These are phyloP conservation scores for Charina bottae DNA, from an alignment of 2,113 vertebrate species.

Conservation along the genomic window DNA sequence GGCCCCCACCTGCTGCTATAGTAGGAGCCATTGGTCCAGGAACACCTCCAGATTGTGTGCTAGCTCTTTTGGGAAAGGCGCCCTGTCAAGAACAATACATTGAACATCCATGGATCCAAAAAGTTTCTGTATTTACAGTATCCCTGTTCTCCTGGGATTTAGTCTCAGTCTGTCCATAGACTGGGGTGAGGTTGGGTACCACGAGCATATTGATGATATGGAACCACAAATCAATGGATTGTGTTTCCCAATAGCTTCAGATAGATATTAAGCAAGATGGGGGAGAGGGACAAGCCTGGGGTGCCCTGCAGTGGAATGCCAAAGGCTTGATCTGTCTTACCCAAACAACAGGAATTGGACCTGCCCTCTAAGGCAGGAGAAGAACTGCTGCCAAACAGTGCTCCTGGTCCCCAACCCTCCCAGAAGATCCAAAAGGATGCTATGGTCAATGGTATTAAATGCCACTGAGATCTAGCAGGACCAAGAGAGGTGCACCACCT, in stretches of 20 bases:
- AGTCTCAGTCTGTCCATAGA: not conserved
- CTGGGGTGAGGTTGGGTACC: not conserved
- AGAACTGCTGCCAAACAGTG: not conserved
- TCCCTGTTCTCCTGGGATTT: not conserved
- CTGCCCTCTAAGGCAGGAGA: not conserved
- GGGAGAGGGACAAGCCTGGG: not conserved
- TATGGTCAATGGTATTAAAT: not conserved
- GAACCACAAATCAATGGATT: not conserved
- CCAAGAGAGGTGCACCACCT: not conserved
- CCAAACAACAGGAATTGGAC: not conserved
- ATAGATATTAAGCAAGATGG: not conserved
- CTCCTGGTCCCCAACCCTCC: not conserved
- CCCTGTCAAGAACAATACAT: not conserved
- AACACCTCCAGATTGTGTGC: not conserved
- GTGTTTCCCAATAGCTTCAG: not conserved
- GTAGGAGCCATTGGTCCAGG: not conserved
- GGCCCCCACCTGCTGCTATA: not conserved
- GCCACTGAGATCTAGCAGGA: not conserved
- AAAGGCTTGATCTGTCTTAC: not conserved
- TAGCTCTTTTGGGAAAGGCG: not conserved
- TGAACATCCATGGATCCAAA: not conserved
- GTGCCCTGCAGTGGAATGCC: not conserved
- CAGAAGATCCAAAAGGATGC: not conserved
- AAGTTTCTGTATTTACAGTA: not conserved
- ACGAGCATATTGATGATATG: not conserved